These are phyloP conservation scores for Trichomalopsis sarcophagae DNA, from an alignment of 1,140 invertebrate species.

Conservation along the genomic window DNA sequence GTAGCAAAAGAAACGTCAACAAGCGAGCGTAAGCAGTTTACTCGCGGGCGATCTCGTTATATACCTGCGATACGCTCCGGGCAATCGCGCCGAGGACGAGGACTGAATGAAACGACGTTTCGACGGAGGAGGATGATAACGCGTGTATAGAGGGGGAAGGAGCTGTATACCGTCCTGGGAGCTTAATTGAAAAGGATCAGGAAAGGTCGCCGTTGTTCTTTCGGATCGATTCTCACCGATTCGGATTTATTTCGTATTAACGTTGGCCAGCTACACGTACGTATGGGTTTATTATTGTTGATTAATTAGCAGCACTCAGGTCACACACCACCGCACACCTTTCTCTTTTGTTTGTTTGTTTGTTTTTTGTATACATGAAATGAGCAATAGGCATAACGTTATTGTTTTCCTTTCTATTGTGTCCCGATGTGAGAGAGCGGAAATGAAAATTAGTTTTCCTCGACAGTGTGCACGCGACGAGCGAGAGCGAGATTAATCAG, in stretches of 20 bases:
- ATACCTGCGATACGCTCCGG: neutral
- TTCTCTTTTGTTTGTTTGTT: neutral
- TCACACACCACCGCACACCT: constrained; percentile 38
- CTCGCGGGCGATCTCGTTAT: constrained; percentile 37
- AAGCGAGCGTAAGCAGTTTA: constrained; percentile 44
- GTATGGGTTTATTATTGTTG: neutral
- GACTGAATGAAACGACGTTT: constrained; percentile 25
- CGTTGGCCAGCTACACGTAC: no score
- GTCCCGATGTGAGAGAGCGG: no score
- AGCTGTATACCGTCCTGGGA: no score
- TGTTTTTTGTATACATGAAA: neutral
- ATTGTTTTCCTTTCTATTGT: neutral
- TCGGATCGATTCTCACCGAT: neutral
- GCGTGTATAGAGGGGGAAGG: neutral
- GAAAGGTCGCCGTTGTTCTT: neutral
- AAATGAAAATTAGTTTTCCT: neutral
- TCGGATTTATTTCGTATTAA: neutral
- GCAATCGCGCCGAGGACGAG: constrained; percentile 20
- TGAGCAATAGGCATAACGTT: neutral
- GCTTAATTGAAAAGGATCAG: constrained; percentile 22
- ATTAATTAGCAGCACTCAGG: constrained; percentile 47
- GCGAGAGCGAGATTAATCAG: neutral
- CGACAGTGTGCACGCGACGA: neutral
- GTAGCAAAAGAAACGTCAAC: constrained; percentile 3
- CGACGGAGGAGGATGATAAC: neutral